These are phyloP conservation scores for Euthynnus affinis DNA, from an alignment of 2,797 vertebrate species.

Conservation along the genomic window DNA sequence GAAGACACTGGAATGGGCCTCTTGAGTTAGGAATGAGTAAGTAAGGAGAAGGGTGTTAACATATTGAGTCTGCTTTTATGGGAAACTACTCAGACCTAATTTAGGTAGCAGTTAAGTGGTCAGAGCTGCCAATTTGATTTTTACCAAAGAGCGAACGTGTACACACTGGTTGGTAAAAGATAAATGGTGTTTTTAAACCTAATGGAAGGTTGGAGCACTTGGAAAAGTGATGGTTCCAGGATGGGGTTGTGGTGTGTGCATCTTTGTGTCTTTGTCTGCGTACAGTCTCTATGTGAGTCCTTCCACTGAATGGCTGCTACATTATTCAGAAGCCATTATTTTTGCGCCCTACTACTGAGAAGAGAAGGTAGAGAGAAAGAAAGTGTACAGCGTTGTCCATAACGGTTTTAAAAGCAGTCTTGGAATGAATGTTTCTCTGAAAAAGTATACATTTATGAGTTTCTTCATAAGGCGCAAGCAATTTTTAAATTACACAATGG, in stretches of 20 bases:
- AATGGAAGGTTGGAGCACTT: slow-evolving; percentile 68
- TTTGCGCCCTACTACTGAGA: slow-evolving; percentile 47
- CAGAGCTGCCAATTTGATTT: slow-evolving; percentile 52
- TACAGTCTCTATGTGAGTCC: slow-evolving; percentile 20
- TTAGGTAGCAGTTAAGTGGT: slow-evolving; percentile 59
- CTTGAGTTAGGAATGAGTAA: slow-evolving; percentile 48
- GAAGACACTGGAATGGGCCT: slow-evolving; percentile 39
- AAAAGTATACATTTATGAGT: slow-evolving; percentile 1
- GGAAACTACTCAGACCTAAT: slow-evolving; percentile 50
- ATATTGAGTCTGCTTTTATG: slow-evolving; percentile 42
- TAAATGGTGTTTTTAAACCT: slow-evolving; percentile 65
- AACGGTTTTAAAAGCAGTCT: slow-evolving; percentile 36
- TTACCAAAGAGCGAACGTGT: slow-evolving; percentile 45
- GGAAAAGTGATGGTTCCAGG: slow-evolving; percentile 43
- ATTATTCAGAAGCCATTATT: slow-evolving; percentile 82
- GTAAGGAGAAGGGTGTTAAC: slow-evolving; percentile 59
- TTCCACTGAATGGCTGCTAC: slow-evolving; percentile 66
- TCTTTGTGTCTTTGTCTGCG: slow-evolving; percentile 18
- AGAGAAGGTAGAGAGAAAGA: slow-evolving; percentile 10
- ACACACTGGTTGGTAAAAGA: slow-evolving; percentile 48
- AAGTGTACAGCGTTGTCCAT: slow-evolving; percentile 22
- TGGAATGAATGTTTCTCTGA: slow-evolving; percentile 7
- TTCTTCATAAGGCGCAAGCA: background rate
- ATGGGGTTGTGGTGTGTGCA: slow-evolving; percentile 23
- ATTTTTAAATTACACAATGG: background rate